Conservation (phyloP, 2,888 invertebrate genomes). For the Rotaria magnacalcarata region DNA sequence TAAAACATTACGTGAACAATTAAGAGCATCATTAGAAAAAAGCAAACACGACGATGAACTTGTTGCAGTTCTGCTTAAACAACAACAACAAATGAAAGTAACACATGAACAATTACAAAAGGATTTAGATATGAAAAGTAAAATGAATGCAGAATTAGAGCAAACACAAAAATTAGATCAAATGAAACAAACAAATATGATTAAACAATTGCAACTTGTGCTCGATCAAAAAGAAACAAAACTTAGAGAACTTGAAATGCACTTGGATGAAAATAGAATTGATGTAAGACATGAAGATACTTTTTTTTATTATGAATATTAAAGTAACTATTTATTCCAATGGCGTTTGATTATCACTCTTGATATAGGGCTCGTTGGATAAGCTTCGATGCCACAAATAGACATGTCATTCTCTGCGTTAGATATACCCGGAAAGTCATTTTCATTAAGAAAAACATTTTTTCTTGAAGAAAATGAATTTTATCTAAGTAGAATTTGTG, state of each 20-base stretch:
- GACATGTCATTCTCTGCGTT: too few relatives aligned
- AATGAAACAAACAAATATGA: slow-evolving; percentile 36
- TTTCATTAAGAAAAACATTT: too few relatives aligned
- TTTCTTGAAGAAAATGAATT: too few relatives aligned
- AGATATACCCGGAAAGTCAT: too few relatives aligned
- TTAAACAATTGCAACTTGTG: slow-evolving; percentile 10
- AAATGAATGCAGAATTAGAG: slow-evolving; percentile 43
- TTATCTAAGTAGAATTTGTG: too few relatives aligned
- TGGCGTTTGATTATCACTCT: too few relatives aligned
- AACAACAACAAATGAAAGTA: slow-evolving; percentile 8
- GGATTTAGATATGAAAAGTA: neutral
- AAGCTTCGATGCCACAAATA: too few relatives aligned
- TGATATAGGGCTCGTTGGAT: too few relatives aligned
- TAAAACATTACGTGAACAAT: slow-evolving; percentile 55
- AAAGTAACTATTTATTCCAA: neutral
- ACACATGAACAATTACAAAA: neutral
- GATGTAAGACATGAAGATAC: neutral
- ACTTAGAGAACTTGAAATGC: neutral
- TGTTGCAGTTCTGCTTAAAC: slow-evolving; percentile 55
- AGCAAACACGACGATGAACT: slow-evolving; percentile 59
- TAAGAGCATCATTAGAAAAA: slow-evolving; percentile 56
- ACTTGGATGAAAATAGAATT: slow-evolving; percentile 29
- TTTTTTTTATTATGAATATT: too few relatives aligned
- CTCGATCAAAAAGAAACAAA: neutral
- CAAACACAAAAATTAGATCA: slow-evolving; percentile 55